phyloP scores from a whole-genome alignment of 2,113 vertebrate genomes.

The Emydocephalus ijimae region DNA sequence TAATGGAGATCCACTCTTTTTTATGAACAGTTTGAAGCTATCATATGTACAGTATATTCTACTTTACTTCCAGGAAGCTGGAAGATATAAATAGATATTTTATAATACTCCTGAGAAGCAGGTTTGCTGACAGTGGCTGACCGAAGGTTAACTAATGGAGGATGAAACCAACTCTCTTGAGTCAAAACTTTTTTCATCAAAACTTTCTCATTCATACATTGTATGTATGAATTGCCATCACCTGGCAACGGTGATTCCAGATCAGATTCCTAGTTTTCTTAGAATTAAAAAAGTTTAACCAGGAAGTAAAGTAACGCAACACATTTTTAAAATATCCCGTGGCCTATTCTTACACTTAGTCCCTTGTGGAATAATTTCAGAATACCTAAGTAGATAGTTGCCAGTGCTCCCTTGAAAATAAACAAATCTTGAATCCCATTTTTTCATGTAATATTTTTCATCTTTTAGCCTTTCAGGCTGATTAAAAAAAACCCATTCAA shows the following conservation, averaged over 20 bases:
- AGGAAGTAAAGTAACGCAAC: neutral
- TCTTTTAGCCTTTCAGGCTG: neutral
- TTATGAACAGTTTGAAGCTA: neutral
- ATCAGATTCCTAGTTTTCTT: neutral
- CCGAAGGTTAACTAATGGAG: neutral
- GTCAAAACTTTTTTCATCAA: neutral
- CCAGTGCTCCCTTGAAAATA: neutral
- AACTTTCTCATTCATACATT: neutral
- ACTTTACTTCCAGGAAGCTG: neutral
- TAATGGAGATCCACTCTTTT: neutral
- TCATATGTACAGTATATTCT: too few species aligned
- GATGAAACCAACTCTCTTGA: neutral
- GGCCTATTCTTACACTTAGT: neutral
- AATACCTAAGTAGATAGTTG: neutral
- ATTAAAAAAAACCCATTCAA: neutral
- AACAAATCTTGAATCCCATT: neutral
- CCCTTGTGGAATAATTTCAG: neutral
- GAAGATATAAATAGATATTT: neutral
- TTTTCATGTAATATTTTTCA: neutral
- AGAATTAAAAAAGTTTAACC: neutral
- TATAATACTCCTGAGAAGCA: neutral
- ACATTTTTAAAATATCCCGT: neutral
- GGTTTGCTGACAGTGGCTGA: neutral
- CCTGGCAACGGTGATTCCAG: neutral
- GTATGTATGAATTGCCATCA: neutral